A percentile compares a stretch with the other conserved stretches of the same genome.
Evolutionary conservation across 1,140 invertebrate genomes (phyloP).

Genomic region (Hylyphantes graminicola): DNA sequence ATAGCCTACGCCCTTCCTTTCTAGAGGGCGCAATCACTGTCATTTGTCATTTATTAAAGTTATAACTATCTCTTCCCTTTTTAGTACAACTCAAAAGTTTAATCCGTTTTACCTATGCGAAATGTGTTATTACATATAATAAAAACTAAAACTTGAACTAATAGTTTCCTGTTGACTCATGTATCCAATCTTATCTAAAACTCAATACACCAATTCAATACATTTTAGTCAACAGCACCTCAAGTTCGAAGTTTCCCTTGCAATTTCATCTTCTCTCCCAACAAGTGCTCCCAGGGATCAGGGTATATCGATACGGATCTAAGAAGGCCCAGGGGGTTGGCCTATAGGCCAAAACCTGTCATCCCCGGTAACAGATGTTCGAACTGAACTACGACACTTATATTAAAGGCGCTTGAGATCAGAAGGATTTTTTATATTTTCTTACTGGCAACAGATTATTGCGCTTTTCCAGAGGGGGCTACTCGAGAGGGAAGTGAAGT

Average conservation of each 20-base stretch:
- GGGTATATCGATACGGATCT: background rate
- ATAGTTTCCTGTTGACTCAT: too few species aligned
- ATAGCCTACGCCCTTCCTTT: too few species aligned
- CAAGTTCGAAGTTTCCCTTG: background rate
- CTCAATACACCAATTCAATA: too few species aligned
- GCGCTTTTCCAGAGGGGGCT: constrained; percentile 17
- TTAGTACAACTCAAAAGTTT: too few species aligned
- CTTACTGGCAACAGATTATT: constrained; percentile 29
- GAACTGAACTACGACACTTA: constrained; percentile 49
- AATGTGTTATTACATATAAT: too few species aligned
- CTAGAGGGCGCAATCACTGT: too few species aligned
- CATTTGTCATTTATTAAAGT: too few species aligned
- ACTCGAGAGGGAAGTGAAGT: constrained; percentile 3
- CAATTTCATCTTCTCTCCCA: background rate
- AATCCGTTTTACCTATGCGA: too few species aligned
- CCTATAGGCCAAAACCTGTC: constrained; percentile 36
- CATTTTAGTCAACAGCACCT: background rate
- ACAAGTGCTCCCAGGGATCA: background rate
- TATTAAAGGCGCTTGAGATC: constrained; percentile 8
- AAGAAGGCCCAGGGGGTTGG: background rate
- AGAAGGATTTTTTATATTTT: constrained; percentile 16
- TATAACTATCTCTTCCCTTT: too few species aligned
- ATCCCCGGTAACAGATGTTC: constrained; percentile 51
- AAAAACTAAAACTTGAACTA: too few species aligned
- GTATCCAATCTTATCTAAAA: too few species aligned